Percentiles rank a stretch among this genome's conserved stretches.
Evolutionary conservation across 2,113 vertebrate species (phyloP).

Genomic region (Lamprotornis superbus): DNA sequence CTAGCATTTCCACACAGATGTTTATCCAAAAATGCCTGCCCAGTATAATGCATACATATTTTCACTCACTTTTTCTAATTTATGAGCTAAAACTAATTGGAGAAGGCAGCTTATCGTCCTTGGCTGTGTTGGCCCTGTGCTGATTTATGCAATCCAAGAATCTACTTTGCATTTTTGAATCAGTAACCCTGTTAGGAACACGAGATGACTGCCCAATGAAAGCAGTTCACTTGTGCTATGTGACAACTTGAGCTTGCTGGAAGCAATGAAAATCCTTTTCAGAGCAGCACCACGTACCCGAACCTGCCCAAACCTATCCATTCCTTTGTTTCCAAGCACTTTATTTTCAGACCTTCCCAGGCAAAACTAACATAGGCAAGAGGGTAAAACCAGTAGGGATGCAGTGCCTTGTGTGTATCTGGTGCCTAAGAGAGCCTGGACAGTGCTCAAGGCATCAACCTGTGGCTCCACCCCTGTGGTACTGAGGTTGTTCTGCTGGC

Average conservation of each 20-base stretch:
- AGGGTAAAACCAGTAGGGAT: not conserved
- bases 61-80: not conserved
- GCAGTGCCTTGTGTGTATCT: fast-evolving
- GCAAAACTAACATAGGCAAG: not conserved
- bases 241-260: fast-evolving
- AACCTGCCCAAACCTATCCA: not conserved
- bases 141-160: not conserved
- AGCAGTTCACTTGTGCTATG: not conserved
- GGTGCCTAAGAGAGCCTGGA: not conserved
- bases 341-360: not conserved
- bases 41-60: not conserved
- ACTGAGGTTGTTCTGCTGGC: not conserved
- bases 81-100: not conserved
- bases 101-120: not conserved
- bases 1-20: not conserved
- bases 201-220: not conserved
- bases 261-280: not conserved
- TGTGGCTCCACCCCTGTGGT: not conserved
- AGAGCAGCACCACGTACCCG: fast-evolving
- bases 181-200: not conserved
- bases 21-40: not conserved
- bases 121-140: not conserved
- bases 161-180: not conserved
- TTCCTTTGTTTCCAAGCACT: not conserved
- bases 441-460: not conserved